Percentiles rank a stretch among this genome's conserved stretches.
phyloP scores from a whole-genome alignment of 2,888 invertebrate genomes.

The Idaea aversata region DNA sequence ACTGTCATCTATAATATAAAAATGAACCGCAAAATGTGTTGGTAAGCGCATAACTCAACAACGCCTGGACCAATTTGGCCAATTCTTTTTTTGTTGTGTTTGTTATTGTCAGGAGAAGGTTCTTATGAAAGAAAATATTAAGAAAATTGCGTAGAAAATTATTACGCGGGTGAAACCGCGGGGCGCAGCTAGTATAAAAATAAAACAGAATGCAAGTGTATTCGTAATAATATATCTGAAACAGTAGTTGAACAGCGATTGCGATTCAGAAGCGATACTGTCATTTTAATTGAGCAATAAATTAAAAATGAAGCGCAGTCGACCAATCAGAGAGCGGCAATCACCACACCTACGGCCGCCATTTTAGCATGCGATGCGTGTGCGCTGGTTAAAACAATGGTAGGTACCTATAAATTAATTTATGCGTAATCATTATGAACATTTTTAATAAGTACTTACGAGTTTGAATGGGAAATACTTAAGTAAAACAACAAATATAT shows the following conservation, averaged over 20 bases:
- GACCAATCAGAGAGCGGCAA: slow-evolving; percentile 60
- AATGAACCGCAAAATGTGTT: too few species aligned
- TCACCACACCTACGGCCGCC: slow-evolving; percentile 72
- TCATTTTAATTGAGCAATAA: slow-evolving; percentile 50
- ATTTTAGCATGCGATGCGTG: slow-evolving; percentile 58
- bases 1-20: too few species aligned
- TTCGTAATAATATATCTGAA: not conserved
- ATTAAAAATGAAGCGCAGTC: slow-evolving; percentile 53
- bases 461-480: not conserved
- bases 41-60: too few species aligned
- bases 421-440: slow-evolving; percentile 39
- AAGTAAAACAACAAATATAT: too few species aligned
- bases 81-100: too few species aligned
- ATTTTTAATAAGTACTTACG: slow-evolving; percentile 9
- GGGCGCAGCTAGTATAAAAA: too few species aligned
- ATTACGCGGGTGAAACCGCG: too few species aligned
- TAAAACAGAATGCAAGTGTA: not conserved
- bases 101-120: too few species aligned
- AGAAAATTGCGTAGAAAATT: too few species aligned
- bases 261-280: slow-evolving; percentile 37
- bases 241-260: slow-evolving; percentile 1
- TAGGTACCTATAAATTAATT: slow-evolving; percentile 14
- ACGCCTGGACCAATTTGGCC: too few species aligned
- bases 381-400: slow-evolving; percentile 47
- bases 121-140: too few species aligned